These are phyloP conservation scores for Entelurus aequoreus DNA, from an alignment of 2,113 vertebrate genomes.

Conservation along the genomic window DNA sequence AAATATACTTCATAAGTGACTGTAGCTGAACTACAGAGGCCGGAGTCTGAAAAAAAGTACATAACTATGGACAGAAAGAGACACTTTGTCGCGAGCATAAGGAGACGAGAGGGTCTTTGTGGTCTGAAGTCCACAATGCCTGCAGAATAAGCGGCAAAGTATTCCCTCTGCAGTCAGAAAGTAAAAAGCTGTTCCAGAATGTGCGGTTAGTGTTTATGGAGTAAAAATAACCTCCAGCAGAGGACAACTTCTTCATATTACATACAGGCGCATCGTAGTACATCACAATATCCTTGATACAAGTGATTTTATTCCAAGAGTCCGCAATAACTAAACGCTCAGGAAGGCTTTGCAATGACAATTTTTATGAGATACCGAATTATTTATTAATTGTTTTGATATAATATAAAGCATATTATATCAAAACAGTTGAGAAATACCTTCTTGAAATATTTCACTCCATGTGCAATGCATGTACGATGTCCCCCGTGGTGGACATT, in stretches of 20 bases:
- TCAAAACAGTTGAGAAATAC: too few species aligned
- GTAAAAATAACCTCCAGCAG: conserved; percentile 61
- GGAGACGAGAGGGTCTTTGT: conserved; percentile 28
- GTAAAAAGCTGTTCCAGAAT: conserved; percentile 37
- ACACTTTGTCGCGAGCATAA: conserved; percentile 8
- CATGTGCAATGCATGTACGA: too few species aligned
- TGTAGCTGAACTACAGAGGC: conserved; percentile 62
- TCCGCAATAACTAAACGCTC: too few species aligned
- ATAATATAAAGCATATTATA: too few species aligned
- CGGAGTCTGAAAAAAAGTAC: conserved; percentile 49
- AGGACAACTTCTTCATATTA: not conserved
- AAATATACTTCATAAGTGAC: conserved; percentile 52
- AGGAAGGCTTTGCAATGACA: too few species aligned
- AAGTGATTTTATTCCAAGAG: too few species aligned
- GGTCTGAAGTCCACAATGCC: conserved; percentile 43
- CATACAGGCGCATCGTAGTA: too few species aligned
- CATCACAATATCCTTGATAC: too few species aligned
- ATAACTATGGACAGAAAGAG: conserved; percentile 3
- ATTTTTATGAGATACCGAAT: too few species aligned
- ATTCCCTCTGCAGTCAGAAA: conserved; percentile 27
- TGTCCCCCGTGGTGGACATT: too few species aligned
- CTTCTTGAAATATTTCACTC: too few species aligned
- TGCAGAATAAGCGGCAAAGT: conserved; percentile 10
- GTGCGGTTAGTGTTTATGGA: conserved; percentile 49
- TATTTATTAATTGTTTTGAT: too few species aligned